Evolutionary conservation across 2,113 vertebrate genomes (phyloP).

Genomic region (Dissostichus mawsoni): DNA sequence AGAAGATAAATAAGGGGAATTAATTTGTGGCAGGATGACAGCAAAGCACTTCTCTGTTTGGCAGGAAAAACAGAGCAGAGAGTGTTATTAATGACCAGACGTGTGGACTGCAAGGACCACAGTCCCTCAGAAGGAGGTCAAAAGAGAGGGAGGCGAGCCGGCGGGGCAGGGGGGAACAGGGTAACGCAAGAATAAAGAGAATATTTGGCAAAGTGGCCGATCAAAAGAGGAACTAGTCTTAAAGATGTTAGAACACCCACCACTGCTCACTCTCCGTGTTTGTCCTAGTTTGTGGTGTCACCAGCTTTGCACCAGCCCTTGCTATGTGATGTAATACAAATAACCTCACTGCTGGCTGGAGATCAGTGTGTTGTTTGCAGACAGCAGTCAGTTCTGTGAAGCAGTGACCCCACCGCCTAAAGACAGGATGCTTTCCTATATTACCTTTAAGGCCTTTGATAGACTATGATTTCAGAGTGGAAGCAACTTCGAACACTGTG

Average conservation of each 20-base stretch:
- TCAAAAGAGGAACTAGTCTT: constrained; percentile 51
- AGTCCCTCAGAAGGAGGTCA: constrained; percentile 76
- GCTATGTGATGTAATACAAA: constrained; percentile 50
- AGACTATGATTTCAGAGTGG: not conserved
- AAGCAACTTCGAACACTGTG: not conserved
- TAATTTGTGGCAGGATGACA: constrained; percentile 83
- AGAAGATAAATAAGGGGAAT: constrained; percentile 83
- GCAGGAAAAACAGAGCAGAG: constrained; percentile 76
- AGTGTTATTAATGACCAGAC: constrained; percentile 76
- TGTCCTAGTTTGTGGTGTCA: constrained; percentile 53
- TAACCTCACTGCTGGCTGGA: constrained; percentile 46
- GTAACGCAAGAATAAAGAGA: constrained; percentile 52
- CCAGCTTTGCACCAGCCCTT: constrained; percentile 22
- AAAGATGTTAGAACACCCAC: constrained; percentile 41
- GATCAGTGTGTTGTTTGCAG: constrained; percentile 33
- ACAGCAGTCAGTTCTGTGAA: constrained; percentile 15
- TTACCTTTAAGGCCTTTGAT: not conserved
- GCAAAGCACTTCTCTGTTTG: constrained; percentile 76
- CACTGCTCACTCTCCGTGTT: constrained; percentile 8
- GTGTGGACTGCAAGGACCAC: constrained; percentile 76
- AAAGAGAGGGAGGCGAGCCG: constrained; percentile 54
- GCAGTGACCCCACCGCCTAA: constrained; percentile 17
- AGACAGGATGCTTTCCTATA: not conserved
- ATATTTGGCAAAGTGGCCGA: constrained; percentile 58
- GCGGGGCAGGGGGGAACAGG: constrained; percentile 5